A percentile compares a stretch with the other conserved stretches of the same genome.
Conservation (phyloP, 2,113 vertebrate genomes). For the Corydoras sp. region DNA sequence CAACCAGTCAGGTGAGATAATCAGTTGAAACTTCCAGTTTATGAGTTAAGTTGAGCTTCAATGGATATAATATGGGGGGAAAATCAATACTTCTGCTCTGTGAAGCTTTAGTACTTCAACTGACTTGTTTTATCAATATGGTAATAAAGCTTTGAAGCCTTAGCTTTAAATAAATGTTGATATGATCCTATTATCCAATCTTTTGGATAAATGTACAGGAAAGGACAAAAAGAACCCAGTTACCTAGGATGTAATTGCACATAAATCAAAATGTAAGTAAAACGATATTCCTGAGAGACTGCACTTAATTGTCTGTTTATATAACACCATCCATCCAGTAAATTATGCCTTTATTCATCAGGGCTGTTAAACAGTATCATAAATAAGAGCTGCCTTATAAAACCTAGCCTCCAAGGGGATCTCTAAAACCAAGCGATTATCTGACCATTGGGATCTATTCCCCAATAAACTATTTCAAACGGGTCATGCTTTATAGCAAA, state of each 20-base stretch:
- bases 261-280: conserved; percentile 72
- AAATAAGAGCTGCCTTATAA: conserved; percentile 61
- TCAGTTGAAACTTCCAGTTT: too few species aligned
- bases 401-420: conserved; percentile 59
- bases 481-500: conserved; percentile 55
- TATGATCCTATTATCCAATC: too few species aligned
- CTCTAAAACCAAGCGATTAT: conserved; percentile 58
- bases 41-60: too few species aligned
- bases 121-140: too few species aligned
- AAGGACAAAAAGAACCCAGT: conserved; percentile 48
- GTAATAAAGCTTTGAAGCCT: too few species aligned
- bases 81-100: too few species aligned
- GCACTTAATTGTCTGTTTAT: conserved; percentile 71
- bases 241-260: conserved; percentile 28
- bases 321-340: conserved; percentile 70
- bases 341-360: conserved; percentile 51
- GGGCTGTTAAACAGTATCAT: conserved; percentile 62
- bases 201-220: conserved; percentile 12
- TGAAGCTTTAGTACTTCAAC: too few species aligned
- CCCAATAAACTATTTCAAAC: conserved; percentile 67
- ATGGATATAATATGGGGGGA: too few species aligned
- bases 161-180: too few species aligned
- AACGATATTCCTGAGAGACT: conserved; percentile 70
- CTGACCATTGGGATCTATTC: conserved; percentile 56
- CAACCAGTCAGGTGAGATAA: too few species aligned